Base-by-base conservation (phyloP, 1,140 invertebrate species). In the Neodiprion lecontei region DNA sequence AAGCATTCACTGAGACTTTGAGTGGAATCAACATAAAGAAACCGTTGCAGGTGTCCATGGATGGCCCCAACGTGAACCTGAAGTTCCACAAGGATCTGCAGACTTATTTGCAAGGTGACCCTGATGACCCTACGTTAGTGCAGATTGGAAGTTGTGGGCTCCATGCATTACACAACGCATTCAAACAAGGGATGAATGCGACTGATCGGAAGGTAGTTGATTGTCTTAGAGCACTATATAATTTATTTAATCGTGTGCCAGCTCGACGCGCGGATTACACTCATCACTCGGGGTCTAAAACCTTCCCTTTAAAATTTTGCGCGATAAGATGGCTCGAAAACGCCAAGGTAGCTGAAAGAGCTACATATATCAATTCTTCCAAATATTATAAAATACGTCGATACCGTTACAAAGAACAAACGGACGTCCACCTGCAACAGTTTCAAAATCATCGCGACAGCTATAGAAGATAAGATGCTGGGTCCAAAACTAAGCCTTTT, bases 81-180 rank as follows among this genome's bases (percentile, higher is more conserved):
- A 65, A 72, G 21, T 72, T 76, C 48, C 69, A 21, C 21, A 73
- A 21, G 23, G 11, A 71, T 21, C 14, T 40, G 67, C 70, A 73
- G 21, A 50, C 48, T 70, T 61, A 70, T 4, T 21, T 75, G 0
- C 67, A 77, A 74, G 21, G 74, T n/a, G 67, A 76, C 50, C 21
- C 49, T 71, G 50, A 78, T 65, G 50, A 71, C 50, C 47, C 70
- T 12, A 53, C 21, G 65, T 47, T 77, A 5, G 50, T 79, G 10
- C 70, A 79, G 50, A 69, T 78, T 14, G 75, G 79, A 7, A 75
- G 71, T 2, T 80, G 78, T 78, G 74, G 76, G 8, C 75, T 80
- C 23, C 79, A 79, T 68, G 72, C 67, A 7, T 47, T 76, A 17
- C 69, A 79, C 48, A 48, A 69, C 14, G 75, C 78, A n/a, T 80